Evolutionary conservation across 2,113 vertebrate genomes (phyloP).

Genomic region (Brienomyrus brachyistius): DNA sequence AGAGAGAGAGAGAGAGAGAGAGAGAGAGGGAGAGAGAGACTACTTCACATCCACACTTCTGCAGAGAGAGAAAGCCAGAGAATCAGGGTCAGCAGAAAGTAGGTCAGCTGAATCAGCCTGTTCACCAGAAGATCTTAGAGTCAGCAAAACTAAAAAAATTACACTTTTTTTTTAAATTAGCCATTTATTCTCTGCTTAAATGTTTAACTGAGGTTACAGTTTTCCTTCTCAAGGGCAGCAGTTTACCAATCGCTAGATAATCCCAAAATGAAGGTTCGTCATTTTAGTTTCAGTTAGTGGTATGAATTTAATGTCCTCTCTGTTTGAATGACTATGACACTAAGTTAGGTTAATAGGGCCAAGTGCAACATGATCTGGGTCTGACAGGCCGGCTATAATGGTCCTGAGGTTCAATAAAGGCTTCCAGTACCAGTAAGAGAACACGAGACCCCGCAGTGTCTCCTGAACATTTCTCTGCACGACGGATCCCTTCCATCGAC

Average conservation of each 20-base stretch:
- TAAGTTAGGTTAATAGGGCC: background rate
- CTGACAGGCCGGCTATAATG: background rate
- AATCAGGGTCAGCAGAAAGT: constrained; percentile 20
- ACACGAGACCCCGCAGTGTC: background rate
- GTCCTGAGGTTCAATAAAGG: background rate
- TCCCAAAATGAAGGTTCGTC: background rate
- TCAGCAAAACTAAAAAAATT: background rate
- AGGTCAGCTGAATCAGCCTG: constrained; percentile 24
- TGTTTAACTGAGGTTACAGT: background rate
- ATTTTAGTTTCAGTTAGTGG: background rate
- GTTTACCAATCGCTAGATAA: background rate
- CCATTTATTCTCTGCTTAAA: background rate
- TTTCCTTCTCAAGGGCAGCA: background rate
- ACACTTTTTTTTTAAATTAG: background rate
- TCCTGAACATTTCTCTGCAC: background rate
- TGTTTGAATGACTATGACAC: background rate
- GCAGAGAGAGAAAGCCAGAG: background rate
- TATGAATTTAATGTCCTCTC: background rate
- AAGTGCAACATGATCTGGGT: background rate
- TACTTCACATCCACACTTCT: background rate
- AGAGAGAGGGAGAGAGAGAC: background rate
- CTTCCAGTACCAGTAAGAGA: background rate
- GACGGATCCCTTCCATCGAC: background rate
- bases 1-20: background rate
- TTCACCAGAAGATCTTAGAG: constrained; percentile 2